Evolutionary conservation across 2,888 invertebrate species (phyloP).

Genomic region (Biston betularia): DNA sequence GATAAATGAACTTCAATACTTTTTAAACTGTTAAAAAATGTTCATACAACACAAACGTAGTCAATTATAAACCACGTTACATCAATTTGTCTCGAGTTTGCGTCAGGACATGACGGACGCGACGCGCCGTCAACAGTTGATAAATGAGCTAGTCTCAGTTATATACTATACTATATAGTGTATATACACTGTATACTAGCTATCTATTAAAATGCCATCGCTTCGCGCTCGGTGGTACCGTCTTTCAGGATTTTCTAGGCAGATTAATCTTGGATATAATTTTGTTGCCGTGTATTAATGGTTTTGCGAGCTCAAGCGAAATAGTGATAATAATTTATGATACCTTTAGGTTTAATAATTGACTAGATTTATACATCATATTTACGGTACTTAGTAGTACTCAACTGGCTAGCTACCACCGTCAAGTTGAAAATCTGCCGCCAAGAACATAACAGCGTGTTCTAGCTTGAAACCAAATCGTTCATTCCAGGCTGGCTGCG

Average conservation of each 20-base stretch:
- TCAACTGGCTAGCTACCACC: neutral
- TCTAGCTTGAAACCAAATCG: no score
- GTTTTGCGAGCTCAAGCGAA: neutral
- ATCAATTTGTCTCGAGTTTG: slow-evolving; percentile 51
- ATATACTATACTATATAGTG: neutral
- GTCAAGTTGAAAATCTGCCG: no score
- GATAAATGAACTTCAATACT: slow-evolving; percentile 5
- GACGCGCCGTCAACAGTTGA: slow-evolving; percentile 57
- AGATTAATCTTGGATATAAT: slow-evolving; percentile 39
- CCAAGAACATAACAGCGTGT: no score
- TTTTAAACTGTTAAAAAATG: slow-evolving; percentile 9
- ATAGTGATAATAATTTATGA: neutral
- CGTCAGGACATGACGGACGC: slow-evolving; percentile 50
- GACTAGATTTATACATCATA: neutral
- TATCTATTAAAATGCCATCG: slow-evolving; percentile 20
- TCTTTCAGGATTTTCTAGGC: slow-evolving; percentile 30
- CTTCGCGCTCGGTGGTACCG: slow-evolving; percentile 18
- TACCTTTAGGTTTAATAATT: neutral
- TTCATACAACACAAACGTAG: slow-evolving; percentile 13
- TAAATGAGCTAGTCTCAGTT: slow-evolving; percentile 53
- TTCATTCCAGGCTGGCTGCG: no score
- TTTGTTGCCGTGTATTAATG: slow-evolving; percentile 12
- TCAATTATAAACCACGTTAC: slow-evolving; percentile 41
- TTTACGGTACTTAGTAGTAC: neutral
- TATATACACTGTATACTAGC: neutral